Evolutionary conservation across 1,140 invertebrate species (phyloP).

Genomic region (Sipha flava): DNA sequence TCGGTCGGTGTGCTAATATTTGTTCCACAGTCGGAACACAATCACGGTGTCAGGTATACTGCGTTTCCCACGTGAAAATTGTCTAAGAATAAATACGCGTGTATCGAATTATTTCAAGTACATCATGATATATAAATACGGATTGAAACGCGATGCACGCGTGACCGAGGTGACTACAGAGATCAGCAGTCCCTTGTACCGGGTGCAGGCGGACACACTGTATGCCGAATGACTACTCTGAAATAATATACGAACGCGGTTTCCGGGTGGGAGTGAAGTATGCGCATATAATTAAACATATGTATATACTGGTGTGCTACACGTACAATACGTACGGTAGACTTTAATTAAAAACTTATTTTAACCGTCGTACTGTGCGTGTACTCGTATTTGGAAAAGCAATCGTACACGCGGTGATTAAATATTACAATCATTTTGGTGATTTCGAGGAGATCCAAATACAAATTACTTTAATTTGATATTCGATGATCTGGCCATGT

Average conservation of each 20-base stretch:
- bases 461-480: background rate
- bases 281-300: background rate
- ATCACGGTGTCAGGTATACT: too few relatives aligned
- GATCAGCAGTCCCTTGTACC: background rate
- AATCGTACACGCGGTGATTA: background rate
- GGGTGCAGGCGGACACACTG: background rate
- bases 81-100: background rate
- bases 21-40: background rate
- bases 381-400: background rate
- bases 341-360: background rate
- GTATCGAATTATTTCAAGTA: background rate
- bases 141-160: background rate
- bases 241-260: background rate
- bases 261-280: background rate
- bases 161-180: background rate
- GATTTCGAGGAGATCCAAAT: background rate
- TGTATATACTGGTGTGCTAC: background rate
- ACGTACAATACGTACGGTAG: background rate
- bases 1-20: background rate
- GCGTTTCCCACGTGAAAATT: background rate
- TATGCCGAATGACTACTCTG: background rate
- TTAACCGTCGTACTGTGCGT: background rate
- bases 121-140: too few relatives aligned
- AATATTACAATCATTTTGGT: background rate
- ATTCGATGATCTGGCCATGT: background rate